Evolutionary conservation across 2,113 vertebrate species (phyloP), one percentile per base, ranked within the genome.

Genomic region (Dendrocopos noguchii): DNA sequence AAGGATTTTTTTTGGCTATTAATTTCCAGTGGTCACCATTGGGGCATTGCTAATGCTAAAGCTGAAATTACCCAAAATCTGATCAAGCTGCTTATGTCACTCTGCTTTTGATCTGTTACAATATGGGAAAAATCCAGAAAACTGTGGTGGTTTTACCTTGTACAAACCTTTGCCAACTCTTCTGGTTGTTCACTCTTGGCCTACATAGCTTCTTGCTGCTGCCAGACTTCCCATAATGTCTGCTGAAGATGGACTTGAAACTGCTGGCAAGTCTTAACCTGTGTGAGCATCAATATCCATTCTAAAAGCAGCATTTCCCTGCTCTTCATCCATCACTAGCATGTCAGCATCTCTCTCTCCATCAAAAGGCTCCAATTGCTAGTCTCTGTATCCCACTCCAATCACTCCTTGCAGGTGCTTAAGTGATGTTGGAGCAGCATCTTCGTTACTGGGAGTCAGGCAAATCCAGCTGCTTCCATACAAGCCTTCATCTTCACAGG

Each of bases 221-320:
- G 88, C 80, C 92, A 90, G 80, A 1, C 61, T 85, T 80, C 6
- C 52, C 68, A 24, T 80, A 87, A 64, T 8, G 24, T 72, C 90
- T 87, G 80, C 90, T 78, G 91, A 76, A 93, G 79, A 67, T 68
- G 90, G 79, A 64, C 52, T 33, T 66, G 82, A 19, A 68, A 80
- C 50, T 4, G 19, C 75, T 85, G 93, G 84, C 82, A 56, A 1
- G 46, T 59, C 59, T 44, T 25, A 12, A 12, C 17, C 83, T 33
- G 52, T 7, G 57, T 2, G 9, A 80, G 80, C 73, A 79, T 80
- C 87, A 4, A 12, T 59, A 36, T 39, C 84, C 29, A 3, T 22
- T 68, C 55, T 14, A 56, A 91, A 70, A 89, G 75, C 81, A 77
- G 87, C 15, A 4, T 73, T 82, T 66, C 39, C 66, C 70, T 82